Conservation (phyloP, 2,797 vertebrate species). For the Cossypha dichroa region DNA sequence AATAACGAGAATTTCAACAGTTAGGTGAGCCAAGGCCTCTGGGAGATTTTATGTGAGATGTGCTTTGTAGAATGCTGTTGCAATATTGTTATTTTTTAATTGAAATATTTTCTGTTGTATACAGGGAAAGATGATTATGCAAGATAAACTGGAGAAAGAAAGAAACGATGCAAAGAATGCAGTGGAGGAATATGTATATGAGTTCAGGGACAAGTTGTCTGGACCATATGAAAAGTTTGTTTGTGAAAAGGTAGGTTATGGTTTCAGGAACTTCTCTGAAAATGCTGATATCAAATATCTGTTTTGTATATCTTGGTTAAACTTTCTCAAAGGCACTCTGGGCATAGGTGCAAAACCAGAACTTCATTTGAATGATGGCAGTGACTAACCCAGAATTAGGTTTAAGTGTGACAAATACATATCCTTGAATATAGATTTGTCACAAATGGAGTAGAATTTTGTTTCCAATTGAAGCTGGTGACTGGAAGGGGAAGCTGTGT, state of each 20-base stretch:
- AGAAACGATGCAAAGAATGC: slow-evolving; percentile 85
- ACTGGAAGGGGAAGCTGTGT: background rate
- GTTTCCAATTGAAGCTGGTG: background rate
- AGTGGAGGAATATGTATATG: slow-evolving; percentile 85
- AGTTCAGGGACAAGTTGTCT: slow-evolving; percentile 82
- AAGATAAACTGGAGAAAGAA: slow-evolving; percentile 84
- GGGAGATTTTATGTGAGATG: background rate
- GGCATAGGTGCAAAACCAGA: background rate
- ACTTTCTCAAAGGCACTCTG: background rate
- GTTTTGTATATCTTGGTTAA: background rate
- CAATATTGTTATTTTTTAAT: background rate
- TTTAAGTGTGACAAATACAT: background rate
- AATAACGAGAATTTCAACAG: background rate
- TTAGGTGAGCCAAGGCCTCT: background rate
- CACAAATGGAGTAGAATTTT: background rate
- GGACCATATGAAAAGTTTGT: slow-evolving; percentile 82
- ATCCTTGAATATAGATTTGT: background rate
- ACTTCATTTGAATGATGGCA: background rate
- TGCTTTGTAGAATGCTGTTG: background rate
- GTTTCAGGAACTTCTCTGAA: background rate
- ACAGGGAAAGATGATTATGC: slow-evolving; percentile 85
- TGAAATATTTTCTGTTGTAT: background rate
- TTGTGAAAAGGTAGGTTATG: slow-evolving; percentile 73
- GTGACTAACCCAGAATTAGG: background rate
- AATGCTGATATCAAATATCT: background rate